A percentile compares a stretch with the other conserved stretches of the same genome.
These are phyloP conservation scores for Carcinoscorpius rotundicauda DNA, from an alignment of 1,140 invertebrate genomes.

Conservation along the genomic window DNA sequence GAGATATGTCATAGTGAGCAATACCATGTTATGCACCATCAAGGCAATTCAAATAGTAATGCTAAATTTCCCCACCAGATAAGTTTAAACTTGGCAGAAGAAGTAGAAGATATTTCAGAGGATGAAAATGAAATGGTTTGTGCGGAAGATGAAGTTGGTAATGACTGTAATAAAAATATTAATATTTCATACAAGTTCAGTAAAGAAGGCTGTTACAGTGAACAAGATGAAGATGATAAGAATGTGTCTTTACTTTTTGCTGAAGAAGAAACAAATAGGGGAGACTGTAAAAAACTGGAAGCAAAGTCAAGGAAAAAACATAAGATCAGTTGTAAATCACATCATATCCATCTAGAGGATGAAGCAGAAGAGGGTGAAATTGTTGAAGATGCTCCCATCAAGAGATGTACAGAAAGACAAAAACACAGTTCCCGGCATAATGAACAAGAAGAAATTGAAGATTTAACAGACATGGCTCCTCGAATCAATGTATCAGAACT, in stretches of 20 bases:
- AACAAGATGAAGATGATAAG: slow-evolving; percentile 2
- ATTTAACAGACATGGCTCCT: slow-evolving; percentile 15
- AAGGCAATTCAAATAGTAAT: no score
- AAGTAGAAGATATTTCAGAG: slow-evolving; percentile 18
- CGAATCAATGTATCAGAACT: slow-evolving; percentile 24
- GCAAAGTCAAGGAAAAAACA: not conserved
- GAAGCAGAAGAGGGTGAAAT: slow-evolving; percentile 43
- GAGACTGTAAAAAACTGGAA: not conserved
- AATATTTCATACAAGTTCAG: no score
- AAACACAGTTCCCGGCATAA: slow-evolving; percentile 21
- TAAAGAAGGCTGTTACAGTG: no score
- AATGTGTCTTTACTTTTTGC: slow-evolving; percentile 5
- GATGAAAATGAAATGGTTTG: slow-evolving; percentile 9
- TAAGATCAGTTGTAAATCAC: not conserved
- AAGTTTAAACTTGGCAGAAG: no score
- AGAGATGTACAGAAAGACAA: slow-evolving; percentile 29
- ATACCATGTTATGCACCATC: no score
- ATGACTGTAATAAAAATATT: no score
- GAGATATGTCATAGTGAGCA: no score
- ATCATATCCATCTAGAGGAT: slow-evolving; percentile 5
- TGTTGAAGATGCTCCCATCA: slow-evolving; percentile 32
- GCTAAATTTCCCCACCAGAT: no score
- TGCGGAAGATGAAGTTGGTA: no score
- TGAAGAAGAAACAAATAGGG: not conserved
- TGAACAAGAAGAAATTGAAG: slow-evolving; percentile 6